Conservation (phyloP, 2,888 invertebrate species). For the Coleophora flavipennella region DNA sequence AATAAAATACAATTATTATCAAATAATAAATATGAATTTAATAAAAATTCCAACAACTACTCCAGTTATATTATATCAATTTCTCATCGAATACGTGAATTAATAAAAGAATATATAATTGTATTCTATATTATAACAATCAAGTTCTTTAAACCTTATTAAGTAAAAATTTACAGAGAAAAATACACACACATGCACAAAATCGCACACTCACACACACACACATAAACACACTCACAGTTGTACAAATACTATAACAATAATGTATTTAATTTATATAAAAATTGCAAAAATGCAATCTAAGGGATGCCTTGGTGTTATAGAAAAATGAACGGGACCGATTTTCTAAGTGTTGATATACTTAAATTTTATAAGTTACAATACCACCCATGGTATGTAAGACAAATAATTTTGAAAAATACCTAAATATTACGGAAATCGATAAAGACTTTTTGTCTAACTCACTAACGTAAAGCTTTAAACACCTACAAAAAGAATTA, state of each 20-base stretch:
- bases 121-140: slow-evolving; percentile 19
- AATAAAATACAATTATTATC: background rate
- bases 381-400: no score
- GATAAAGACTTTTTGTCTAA: no score
- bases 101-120: slow-evolving; percentile 2
- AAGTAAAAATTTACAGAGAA: slow-evolving; percentile 45
- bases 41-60: background rate
- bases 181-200: slow-evolving; percentile 18
- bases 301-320: no score
- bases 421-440: no score
- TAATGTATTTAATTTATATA: slow-evolving; percentile 15
- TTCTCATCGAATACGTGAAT: slow-evolving; percentile 4
- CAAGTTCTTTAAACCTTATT: slow-evolving; percentile 39
- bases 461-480: no score
- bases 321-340: no score
- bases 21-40: slow-evolving; percentile 2
- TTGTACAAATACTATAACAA: slow-evolving; percentile 14
- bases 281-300: no score
- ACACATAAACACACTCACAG: slow-evolving; percentile 24
- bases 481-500: no score
- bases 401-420: no score
- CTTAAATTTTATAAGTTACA: no score
- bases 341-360: no score
- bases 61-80: background rate
- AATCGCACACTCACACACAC: slow-evolving; percentile 13